A percentile compares a stretch with the other conserved stretches of the same genome.
phyloP scores from a whole-genome alignment of 2,797 vertebrate genomes.

The Sebastes taczanowskii region DNA sequence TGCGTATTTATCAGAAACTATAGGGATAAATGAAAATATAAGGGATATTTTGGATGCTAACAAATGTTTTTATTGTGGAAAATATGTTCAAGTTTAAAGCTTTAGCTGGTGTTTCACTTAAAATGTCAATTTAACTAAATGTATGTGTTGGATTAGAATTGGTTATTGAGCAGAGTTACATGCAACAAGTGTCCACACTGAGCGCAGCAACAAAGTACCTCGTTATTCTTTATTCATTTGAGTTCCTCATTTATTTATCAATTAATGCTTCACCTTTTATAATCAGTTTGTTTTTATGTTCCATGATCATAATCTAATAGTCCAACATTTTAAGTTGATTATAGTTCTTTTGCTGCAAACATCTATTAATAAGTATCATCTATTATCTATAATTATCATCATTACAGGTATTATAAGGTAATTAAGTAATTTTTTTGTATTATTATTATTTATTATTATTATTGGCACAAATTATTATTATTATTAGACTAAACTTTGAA shows the following conservation, averaged over 20 bases:
- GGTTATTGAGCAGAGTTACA: neutral
- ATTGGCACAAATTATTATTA: too few species aligned
- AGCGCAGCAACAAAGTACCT: neutral
- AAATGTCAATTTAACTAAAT: neutral
- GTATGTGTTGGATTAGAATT: neutral
- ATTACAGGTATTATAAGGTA: neutral
- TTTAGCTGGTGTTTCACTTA: neutral
- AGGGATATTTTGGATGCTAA: neutral
- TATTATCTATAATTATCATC: too few species aligned
- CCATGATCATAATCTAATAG: neutral
- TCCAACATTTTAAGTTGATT: neutral
- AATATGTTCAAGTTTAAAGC: neutral
- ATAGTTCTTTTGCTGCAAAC: neutral
- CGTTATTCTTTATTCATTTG: neutral
- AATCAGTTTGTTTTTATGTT: neutral
- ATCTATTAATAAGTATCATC: neutral
- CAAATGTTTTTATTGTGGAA: neutral
- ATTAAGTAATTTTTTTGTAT: neutral
- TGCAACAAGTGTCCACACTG: slow-evolving; percentile 14
- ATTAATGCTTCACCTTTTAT: neutral
- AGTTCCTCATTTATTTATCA: neutral
- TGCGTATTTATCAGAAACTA: neutral
- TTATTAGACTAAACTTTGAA: neutral
- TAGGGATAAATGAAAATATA: neutral
- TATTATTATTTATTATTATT: too few species aligned